Percentiles rank a stretch among this genome's conserved stretches.
Conservation (phyloP, 2,797 vertebrate species). For the Nothura maculosa region DNA sequence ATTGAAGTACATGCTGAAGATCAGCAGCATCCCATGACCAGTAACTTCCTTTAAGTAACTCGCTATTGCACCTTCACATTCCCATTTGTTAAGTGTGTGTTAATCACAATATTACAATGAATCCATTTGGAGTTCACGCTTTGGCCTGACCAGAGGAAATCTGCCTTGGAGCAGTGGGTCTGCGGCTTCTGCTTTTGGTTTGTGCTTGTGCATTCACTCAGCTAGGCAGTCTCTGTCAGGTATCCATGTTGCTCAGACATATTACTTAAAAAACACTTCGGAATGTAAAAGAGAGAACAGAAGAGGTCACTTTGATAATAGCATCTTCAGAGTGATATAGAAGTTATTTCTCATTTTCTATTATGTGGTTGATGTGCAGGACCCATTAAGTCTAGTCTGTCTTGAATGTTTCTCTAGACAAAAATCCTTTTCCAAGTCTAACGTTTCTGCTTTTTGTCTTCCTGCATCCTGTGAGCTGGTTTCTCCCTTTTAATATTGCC, state of each 20-base stretch:
- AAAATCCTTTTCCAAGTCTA: not conserved
- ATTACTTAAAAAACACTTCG: not conserved
- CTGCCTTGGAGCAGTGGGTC: not conserved
- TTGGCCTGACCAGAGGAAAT: not conserved
- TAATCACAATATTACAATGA: not conserved
- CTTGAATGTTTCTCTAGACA: not conserved
- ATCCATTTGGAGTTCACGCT: not conserved
- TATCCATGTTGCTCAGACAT: not conserved
- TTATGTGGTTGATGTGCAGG: not conserved
- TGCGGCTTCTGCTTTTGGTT: not conserved
- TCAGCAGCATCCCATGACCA: not conserved
- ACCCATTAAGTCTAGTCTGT: not conserved
- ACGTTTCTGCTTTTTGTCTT: not conserved
- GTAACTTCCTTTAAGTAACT: no score
- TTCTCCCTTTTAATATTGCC: not conserved
- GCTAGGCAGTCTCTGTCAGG: not conserved
- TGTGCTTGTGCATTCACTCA: not conserved
- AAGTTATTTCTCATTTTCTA: not conserved
- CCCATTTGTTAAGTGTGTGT: no score
- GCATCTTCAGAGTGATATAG: not conserved
- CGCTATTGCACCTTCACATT: no score
- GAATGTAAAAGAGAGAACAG: not conserved
- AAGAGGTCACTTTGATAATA: not conserved
- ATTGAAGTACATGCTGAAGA: not conserved
- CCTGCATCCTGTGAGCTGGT: not conserved